Evolutionary conservation across 1,140 invertebrate species (phyloP), one percentile per base, ranked within the genome.

Genomic region (Drosophila mauritiana): DNA sequence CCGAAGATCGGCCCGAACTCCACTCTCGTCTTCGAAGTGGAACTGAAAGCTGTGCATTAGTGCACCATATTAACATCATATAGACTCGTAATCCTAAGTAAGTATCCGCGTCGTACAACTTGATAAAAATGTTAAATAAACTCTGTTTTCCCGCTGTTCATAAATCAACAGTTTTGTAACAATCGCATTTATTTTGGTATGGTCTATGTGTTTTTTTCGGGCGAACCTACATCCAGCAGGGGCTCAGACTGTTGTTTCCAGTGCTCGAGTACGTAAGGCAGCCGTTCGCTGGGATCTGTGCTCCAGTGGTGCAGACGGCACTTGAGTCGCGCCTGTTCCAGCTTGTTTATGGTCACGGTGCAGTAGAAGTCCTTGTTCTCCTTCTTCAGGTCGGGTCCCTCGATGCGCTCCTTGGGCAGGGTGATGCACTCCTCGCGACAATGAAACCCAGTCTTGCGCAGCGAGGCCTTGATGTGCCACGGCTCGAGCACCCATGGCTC

Each of bases 1-100:
- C 97, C 97, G 84, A 94, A 94, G 1, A 98, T 98, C 93, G 97
- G 97, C 56, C 94, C 95, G 40, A 97, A 98, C 83, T 95, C 96
- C 31, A 96, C 95, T 25, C 92, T 98, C 52, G 93, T 97, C 5
- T 98, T 98, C 92, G 97, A 98, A 73, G 95, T 98, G 45, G 97
- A 98, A 93, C 93, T 98, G 42, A 97, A 96, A 90, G 95, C 95
- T 92, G 94, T 98, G 51, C 94, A 95, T 90, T 97, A 95, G 95
- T 27, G 31, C 11, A 51, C 25, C 4, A 51, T 15, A 58, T 54
- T 56, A 56, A 22, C 63, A 51, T 81, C 45, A 70, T 48, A 53
- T 79, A 83, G 80, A 56, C 59, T 64, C 56, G 22, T 70, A 81
- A 79, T 52, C 49, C 46, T 53, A 43, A 86, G 74, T 72, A 78